A percentile compares a stretch with the other conserved stretches of the same genome.
Evolutionary conservation across 2,797 vertebrate species (phyloP).

Genomic region (Rhinoraja longicauda): DNA sequence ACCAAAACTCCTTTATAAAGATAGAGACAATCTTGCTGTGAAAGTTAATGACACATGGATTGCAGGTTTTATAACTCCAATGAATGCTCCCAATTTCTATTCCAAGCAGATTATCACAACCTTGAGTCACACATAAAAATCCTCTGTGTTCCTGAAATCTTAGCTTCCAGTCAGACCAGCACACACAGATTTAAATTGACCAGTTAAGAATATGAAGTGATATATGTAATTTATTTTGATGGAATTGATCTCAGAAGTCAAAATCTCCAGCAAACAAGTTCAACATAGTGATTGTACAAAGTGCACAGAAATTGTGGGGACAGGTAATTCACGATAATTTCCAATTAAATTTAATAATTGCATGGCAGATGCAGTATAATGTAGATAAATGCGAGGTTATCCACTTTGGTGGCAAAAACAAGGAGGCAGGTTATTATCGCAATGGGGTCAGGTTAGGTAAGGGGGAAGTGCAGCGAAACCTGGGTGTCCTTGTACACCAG

Average conservation of each 20-base stretch:
- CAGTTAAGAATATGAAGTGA: neutral
- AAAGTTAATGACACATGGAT: neutral
- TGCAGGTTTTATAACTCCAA: neutral
- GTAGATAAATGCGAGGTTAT: no score
- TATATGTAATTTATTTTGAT: neutral
- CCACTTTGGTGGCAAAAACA: no score
- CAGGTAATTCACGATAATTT: no score
- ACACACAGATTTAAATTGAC: neutral
- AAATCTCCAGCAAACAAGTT: neutral
- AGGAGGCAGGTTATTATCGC: no score
- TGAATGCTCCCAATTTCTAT: neutral
- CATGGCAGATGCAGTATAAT: no score
- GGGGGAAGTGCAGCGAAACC: no score
- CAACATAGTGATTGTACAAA: neutral
- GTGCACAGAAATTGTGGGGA: neutral
- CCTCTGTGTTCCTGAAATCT: neutral
- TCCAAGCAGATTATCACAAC: neutral
- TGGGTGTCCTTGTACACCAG: no score
- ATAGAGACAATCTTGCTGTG: no score
- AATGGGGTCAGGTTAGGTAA: no score
- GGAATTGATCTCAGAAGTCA: neutral
- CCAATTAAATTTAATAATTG: neutral
- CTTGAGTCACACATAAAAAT: neutral
- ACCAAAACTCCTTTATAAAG: neutral
- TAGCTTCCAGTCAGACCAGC: neutral